Evolutionary conservation across 2,888 invertebrate genomes (phyloP), one percentile per base, ranked within the genome.

Genomic region (Willowsia nigromaculata): DNA sequence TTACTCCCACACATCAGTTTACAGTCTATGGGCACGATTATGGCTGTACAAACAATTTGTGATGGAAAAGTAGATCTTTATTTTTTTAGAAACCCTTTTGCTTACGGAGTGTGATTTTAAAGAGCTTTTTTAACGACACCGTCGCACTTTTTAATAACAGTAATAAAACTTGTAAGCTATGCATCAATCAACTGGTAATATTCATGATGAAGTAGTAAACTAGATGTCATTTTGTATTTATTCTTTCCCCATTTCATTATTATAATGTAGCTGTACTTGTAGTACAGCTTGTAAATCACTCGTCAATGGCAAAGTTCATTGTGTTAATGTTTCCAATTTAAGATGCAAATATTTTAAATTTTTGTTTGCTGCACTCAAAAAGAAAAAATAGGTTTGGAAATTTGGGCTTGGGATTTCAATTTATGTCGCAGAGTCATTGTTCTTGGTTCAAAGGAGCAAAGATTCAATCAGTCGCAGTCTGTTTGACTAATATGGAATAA

Each of bases 251-350:
- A n/a, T n/a, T 25, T 3, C 40, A 40, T 40, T 40, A 40, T 40
- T 40, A 40, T 40, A 9, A 5, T 9, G 40, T 40, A 7, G 40
- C 9, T 40, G 40, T 9, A 40, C 40, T 40, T 40, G n/a, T 40
- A 9, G 47, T 13, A 47, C 47, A 13, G n/a, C 30, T 76, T 47
- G 47, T 47, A 65, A 82, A 82, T 82, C 65, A 43, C 37, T 62
- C 11, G 15, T 15, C 56, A 80, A 84, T 71, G 71, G 40, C 56
- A 84, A 84, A 84, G 83, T 84, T 84, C 84, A 85, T 15, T 33
- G 40, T 43, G 56, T 43, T 74, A 85, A 85, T 56, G 43, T 22
- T 68, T 56, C 84, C 74, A 85, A 85, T 74, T 53, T 85, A 7
- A 62, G 68, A 71, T 85, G 84, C 59, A 74, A 85, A 85, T 85